A percentile compares a stretch with the other conserved stretches of the same genome.
phyloP scores from a whole-genome alignment of 2,888 invertebrate species.

The Drosophila anceps region DNA sequence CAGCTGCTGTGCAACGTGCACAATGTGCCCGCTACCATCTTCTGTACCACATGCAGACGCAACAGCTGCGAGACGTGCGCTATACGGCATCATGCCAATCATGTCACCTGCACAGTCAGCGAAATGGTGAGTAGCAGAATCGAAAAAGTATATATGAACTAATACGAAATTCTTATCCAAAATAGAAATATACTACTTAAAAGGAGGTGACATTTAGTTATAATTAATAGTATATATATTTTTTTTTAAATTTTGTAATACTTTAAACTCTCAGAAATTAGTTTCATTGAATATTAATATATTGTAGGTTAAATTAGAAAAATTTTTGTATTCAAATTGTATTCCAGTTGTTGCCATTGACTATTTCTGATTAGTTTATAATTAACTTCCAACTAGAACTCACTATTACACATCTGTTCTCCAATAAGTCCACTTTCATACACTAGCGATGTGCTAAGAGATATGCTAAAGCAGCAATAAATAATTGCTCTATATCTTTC shows the following conservation, averaged over 20 bases:
- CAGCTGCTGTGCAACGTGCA: slow-evolving; percentile 61
- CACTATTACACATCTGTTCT: too few species aligned
- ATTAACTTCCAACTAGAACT: too few species aligned
- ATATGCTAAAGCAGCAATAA: too few species aligned
- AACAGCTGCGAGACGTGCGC: slow-evolving; percentile 67
- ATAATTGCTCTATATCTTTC: not conserved
- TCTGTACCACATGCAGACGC: slow-evolving; percentile 52
- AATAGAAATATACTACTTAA: not conserved
- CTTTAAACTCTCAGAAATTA: not conserved
- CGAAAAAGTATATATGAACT: not conserved
- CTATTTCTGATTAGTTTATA: not conserved
- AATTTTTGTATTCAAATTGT: not conserved
- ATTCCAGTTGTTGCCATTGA: not conserved
- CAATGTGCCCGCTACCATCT: slow-evolving; percentile 52
- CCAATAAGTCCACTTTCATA: too few species aligned
- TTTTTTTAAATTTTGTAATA: not conserved
- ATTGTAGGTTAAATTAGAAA: not conserved
- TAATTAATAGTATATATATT: too few species aligned
- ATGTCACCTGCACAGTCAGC: slow-evolving; percentile 32
- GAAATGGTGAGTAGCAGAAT: slow-evolving; percentile 30
- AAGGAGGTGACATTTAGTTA: not conserved
- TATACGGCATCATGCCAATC: slow-evolving; percentile 55
- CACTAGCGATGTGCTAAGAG: too few species aligned
- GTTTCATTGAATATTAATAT: not conserved
- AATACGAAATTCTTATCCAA: not conserved